phyloP scores from a whole-genome alignment of 2,888 invertebrate genomes.

The Augiades crinisus region DNA sequence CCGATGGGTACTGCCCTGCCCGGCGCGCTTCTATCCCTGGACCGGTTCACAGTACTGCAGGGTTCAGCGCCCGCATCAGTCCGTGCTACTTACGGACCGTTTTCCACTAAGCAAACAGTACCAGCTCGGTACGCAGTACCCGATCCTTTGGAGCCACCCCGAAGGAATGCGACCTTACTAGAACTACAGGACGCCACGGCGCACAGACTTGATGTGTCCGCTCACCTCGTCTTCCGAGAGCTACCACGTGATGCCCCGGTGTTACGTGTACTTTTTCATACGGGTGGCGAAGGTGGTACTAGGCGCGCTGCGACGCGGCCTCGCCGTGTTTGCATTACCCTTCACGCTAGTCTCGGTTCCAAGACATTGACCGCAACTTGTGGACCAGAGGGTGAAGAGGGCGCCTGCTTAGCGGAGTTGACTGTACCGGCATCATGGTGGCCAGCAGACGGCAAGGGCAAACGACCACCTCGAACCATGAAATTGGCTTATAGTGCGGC shows the following conservation, averaged over 20 bases:
- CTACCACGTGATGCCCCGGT: constrained; percentile 95
- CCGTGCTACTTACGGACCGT: constrained; percentile 95
- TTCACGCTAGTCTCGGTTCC: constrained; percentile 85
- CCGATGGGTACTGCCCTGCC: constrained; percentile 75
- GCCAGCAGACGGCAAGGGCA: constrained; percentile 84
- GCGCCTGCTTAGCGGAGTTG: constrained; percentile 94
- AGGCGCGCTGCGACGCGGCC: constrained; percentile 85
- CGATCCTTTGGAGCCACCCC: constrained; percentile 87
- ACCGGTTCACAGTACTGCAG: constrained; percentile 95
- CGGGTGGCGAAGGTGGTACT: constrained; percentile 92
- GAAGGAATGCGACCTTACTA: constrained; percentile 80
- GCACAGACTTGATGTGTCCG: constrained; percentile 94
- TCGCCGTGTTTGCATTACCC: constrained; percentile 89
- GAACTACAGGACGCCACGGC: constrained; percentile 84
- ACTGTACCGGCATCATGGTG: constrained; percentile 96
- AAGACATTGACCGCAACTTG: constrained; percentile 91
- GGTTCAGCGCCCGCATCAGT: constrained; percentile 95
- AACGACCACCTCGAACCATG: constrained; percentile 87
- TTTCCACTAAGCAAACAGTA: constrained; percentile 96
- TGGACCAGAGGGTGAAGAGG: constrained; percentile 95
- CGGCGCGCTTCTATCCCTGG: constrained; percentile 89
- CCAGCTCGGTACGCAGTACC: constrained; percentile 94
- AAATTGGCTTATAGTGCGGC: constrained; percentile 94
- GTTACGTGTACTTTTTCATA: constrained; percentile 95
- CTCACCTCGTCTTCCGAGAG: constrained; percentile 93